phyloP scores from a whole-genome alignment of 2,888 invertebrate genomes.

The Caenorhabditis sulstoni region DNA sequence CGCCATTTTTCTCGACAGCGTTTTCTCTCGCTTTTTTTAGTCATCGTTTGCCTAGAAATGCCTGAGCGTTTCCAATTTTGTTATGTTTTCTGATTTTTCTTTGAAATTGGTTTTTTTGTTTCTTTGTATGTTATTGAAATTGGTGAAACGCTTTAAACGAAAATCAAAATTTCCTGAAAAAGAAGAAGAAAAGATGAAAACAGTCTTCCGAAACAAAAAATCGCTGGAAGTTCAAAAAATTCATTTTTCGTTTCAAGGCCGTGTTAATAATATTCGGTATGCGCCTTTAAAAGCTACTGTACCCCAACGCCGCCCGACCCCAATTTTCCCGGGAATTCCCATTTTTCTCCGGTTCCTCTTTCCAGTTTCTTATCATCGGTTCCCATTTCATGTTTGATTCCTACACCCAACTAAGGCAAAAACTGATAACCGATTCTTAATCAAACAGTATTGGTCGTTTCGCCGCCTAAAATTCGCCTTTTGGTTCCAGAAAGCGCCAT shows the following conservation, averaged over 20 bases:
- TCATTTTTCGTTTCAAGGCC: neutral
- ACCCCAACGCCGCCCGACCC: neutral
- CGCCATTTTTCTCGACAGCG: constrained; percentile 4
- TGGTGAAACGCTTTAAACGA: no score
- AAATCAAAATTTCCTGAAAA: no score
- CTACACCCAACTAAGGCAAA: constrained; percentile 22
- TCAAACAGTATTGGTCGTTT: constrained; percentile 22
- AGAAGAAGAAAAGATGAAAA: no score
- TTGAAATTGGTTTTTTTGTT: no score
- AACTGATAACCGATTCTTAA: constrained; percentile 33
- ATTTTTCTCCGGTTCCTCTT: neutral
- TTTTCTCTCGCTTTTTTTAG: neutral
- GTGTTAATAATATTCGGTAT: neutral
- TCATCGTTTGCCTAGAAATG: neutral
- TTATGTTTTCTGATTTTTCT: no score
- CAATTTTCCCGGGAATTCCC: neutral
- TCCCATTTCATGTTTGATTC: constrained; percentile 36
- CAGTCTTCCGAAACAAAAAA: neutral
- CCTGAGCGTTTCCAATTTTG: no score
- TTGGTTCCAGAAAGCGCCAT: constrained; percentile 4
- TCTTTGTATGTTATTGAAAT: no score
- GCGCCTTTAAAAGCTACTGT: constrained; percentile 2
- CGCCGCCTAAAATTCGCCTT: neutral
- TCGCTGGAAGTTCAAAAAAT: neutral
- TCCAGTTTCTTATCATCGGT: constrained; percentile 22